Evolutionary conservation across 2,888 invertebrate species (phyloP), one percentile per base, ranked within the genome.

Genomic region (Tribolium freemani): DNA sequence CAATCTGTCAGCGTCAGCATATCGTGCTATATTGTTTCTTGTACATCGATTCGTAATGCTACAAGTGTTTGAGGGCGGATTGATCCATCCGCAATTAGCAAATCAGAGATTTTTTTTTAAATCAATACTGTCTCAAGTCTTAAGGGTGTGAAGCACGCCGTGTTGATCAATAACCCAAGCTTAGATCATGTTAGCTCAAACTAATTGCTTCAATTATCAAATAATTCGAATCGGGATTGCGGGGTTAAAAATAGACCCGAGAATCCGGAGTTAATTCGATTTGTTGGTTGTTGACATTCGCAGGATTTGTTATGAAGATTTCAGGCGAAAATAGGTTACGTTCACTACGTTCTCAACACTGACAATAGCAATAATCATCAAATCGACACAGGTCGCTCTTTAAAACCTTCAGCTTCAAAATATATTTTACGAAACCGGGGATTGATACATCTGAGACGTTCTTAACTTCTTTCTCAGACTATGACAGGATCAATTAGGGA

Each of bases 1-100:
- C 70, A 70, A 71, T 66, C 64, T 64, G 58, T 71, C 71, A 71
- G 21, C 45, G 71, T 66, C 66, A 60, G 45, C 45, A 9, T 30
- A 26, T 56, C 11, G 50, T 11, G 51, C 11, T 44, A 58, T 66
- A 58, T 71, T 71, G 71, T 71, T 66, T 71, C 66, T 66, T 66
- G 51, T 44, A 8, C 20, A 71, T 66, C 63, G 71, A 71, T 71
- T 45, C 6, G 56, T 21, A 31, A 26, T 60, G 54, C 57, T 50
- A 68, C 68, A 72, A 72, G 68, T 72, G 64, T 70, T 56, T 16
- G 66, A 16, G 31, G n/a, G 11, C 48, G 46, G 54, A 54, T 56
- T 61, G 44, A 51, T 13, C 46, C 46, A 3, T 46, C 46, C 21
- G 48, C 48, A 26, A 26, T 26, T 48, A 10, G 8, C 48, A 20